Percentiles rank a stretch among this genome's conserved stretches.
Conservation (phyloP, 2,113 vertebrate genomes). For the Micronycteris hirsuta region DNA sequence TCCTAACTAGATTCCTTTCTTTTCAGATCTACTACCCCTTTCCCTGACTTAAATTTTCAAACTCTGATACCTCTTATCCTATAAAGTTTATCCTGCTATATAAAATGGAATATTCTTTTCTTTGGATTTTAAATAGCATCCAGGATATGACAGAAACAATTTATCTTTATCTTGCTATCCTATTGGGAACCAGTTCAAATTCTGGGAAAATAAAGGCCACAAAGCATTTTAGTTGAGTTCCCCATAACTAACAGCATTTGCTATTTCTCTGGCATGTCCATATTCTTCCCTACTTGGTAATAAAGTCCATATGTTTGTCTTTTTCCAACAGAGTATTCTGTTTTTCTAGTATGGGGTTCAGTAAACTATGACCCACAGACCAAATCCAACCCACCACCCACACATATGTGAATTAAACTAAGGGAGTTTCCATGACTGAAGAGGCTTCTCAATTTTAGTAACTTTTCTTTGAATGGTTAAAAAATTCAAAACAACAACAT, state of each 20-base stretch:
- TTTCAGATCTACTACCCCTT: not conserved
- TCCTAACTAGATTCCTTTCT: not conserved
- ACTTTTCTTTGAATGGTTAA: constrained; percentile 23
- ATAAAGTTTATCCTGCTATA: constrained; percentile 5
- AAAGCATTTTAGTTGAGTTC: constrained; percentile 3
- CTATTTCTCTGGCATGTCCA: not conserved
- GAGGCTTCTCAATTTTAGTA: constrained; percentile 26
- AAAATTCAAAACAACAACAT: constrained; percentile 1
- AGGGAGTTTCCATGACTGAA: not conserved
- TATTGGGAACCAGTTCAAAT: constrained; percentile 12
- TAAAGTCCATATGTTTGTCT: not conserved
- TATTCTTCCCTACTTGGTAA: not conserved
- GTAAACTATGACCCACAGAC: not conserved
- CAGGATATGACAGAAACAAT: not conserved
- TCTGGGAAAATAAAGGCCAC: constrained; percentile 3
- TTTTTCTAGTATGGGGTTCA: not conserved
- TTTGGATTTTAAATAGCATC: constrained; percentile 30
- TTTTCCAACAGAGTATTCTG: not conserved
- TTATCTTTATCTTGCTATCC: constrained; percentile 12
- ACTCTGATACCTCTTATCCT: not conserved
- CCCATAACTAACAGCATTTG: not conserved
- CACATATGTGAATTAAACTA: not conserved
- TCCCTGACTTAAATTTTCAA: constrained; percentile 21
- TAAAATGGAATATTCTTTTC: constrained; percentile 14
- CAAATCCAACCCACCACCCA: not conserved